Conservation (phyloP, 2,113 vertebrate genomes). For the Larimichthys crocea region DNA sequence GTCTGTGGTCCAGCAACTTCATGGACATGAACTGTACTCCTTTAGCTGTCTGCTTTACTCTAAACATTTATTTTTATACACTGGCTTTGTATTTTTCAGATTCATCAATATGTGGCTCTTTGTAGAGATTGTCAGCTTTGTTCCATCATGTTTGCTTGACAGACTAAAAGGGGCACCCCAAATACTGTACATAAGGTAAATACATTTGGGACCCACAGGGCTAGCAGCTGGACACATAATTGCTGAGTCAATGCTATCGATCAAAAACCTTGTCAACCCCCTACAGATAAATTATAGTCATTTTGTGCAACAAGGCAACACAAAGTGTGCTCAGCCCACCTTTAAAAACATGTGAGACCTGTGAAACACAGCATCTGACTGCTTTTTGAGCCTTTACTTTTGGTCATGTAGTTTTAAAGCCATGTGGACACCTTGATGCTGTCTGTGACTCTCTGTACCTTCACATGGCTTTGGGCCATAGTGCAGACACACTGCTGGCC, state of each 20-base stretch:
- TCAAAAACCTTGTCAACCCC: conserved; percentile 26
- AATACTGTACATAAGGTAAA: neutral
- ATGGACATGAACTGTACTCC: neutral
- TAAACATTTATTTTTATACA: neutral
- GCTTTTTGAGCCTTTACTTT: neutral
- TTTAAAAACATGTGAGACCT: neutral
- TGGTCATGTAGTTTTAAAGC: neutral
- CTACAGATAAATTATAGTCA: conserved; percentile 24
- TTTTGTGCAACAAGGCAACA: conserved; percentile 10
- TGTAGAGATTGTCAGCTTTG: conserved; percentile 5
- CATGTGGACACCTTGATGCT: neutral
- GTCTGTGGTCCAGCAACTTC: neutral
- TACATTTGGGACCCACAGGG: neutral
- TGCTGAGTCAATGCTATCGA: conserved; percentile 49
- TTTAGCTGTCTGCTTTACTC: neutral
- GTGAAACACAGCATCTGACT: neutral
- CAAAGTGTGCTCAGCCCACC: neutral
- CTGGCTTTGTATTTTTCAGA: neutral
- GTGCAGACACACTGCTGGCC: conserved; percentile 11
- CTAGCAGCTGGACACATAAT: conserved; percentile 29
- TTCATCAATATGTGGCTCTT: conserved; percentile 14
- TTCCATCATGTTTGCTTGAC: conserved; percentile 15
- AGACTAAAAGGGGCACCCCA: neutral
- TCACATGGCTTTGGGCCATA: neutral
- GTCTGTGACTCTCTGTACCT: neutral